Evolutionary conservation across 1,140 invertebrate genomes (phyloP), one percentile per base, ranked within the genome.

Genomic region (Papilio glaucus): DNA sequence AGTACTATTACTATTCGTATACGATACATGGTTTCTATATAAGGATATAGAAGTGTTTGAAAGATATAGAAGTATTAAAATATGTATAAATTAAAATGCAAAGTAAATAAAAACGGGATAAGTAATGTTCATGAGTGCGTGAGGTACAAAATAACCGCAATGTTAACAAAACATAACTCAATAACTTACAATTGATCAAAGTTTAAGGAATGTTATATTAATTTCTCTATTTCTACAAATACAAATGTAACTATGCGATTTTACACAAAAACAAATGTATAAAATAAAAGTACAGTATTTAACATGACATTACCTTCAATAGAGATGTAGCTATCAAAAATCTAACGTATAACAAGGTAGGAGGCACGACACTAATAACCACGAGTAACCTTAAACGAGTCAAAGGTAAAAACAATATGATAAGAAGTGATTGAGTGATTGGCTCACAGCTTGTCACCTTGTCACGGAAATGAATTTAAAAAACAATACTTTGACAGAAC

Each of bases 271-370:
- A 12, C 33, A 21, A 62, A 63, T 38, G 61, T 63, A 38, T 21
- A 21, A 62, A 62, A 29, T 29, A 12, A 18, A 57, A 57, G 39
- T 49, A 68, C 42, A 57, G 42, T 65, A 73, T 60, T 72, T 37
- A 74, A 74, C 72, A 72, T 76, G 76, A 77, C 76, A 75, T 73
- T 77, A 71, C 67, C 73, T 39, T 65, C 70, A 39, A 39, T 38
- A 39, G 37, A 69, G 49, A 24, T 57, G 18, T 24, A 57, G 49
- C 49, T 57, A 26, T 57, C n/a, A n/a, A n/a, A n/a, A n/a, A n/a
- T n/a, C 24, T 57, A 57, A 57, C 49, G 49, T 57, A 57, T 49
- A 49, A 21, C 45, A 49, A 18, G 45, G 18, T 57, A 57, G 21
- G 49, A 12, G 49, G 6, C 29, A 33, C 29, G n/a, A n/a, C n/a